Conservation (phyloP, 2,797 vertebrate species). For the Sarcoramphus papa region DNA sequence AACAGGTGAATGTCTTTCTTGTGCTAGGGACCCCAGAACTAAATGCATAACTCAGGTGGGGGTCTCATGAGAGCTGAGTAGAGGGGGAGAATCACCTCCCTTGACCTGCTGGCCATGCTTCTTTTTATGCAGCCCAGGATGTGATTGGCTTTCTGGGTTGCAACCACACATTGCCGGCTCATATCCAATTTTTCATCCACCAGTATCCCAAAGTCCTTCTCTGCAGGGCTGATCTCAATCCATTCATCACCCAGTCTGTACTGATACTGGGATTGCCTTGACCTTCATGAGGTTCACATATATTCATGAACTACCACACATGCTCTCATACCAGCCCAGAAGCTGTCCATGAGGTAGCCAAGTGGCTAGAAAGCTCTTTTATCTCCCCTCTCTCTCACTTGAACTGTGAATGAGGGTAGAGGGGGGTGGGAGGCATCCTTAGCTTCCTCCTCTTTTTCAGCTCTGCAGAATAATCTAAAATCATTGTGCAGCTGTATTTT, state of each 20-base stretch:
- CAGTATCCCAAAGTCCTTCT: neutral
- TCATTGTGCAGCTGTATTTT: neutral
- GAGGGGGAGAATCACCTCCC: neutral
- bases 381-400: neutral
- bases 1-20: neutral
- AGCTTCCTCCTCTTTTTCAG: neutral
- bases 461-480: neutral
- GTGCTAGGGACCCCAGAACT: neutral
- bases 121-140: neutral
- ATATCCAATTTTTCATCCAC: neutral
- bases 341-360: neutral
- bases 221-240: neutral
- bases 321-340: neutral
- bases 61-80: accelerated
- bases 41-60: accelerated
- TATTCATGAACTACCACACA: neutral
- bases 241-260: neutral
- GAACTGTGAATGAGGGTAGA: neutral
- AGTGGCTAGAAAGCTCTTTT: neutral
- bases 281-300: neutral
- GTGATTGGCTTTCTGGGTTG: neutral
- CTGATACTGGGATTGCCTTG: neutral
- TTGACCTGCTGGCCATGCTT: accelerated
- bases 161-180: neutral
- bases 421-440: neutral